phyloP scores from a whole-genome alignment of 2,113 vertebrate genomes.

The Atractosteus spatula region DNA sequence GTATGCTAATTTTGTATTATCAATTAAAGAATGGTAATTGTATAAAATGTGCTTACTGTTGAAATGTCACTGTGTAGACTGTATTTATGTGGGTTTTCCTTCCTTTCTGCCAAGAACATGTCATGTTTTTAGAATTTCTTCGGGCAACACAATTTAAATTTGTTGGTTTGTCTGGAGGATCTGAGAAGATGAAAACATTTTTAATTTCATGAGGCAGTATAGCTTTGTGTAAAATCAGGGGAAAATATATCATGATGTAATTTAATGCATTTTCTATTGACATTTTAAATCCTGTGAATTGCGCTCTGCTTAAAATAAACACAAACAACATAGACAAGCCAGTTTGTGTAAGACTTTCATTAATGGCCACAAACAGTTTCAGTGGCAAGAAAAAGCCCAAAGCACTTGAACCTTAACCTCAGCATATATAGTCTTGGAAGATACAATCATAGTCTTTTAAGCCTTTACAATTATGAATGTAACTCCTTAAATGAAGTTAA shows the following conservation, averaged over 20 bases:
- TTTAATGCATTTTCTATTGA: too few relatives aligned
- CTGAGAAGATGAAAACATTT: constrained; percentile 27
- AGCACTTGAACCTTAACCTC: too few relatives aligned
- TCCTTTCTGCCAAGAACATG: constrained; percentile 49
- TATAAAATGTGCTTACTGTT: constrained; percentile 37
- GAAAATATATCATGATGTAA: neutral
- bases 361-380: too few relatives aligned
- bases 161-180: constrained; percentile 52
- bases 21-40: neutral
- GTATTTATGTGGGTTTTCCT: constrained; percentile 42
- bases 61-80: constrained; percentile 46
- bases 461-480: too few relatives aligned
- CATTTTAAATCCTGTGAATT: too few relatives aligned
- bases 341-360: too few relatives aligned
- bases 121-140: constrained; percentile 30
- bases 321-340: too few relatives aligned
- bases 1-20: neutral
- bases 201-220: neutral
- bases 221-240: neutral
- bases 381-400: too few relatives aligned
- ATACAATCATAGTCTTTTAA: too few relatives aligned
- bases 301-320: too few relatives aligned
- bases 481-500: too few relatives aligned
- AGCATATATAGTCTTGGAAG: too few relatives aligned
- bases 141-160: constrained; percentile 48